Base-by-base conservation (phyloP, 2,888 invertebrate genomes). In the Stenchaetothrips biformis region DNA sequence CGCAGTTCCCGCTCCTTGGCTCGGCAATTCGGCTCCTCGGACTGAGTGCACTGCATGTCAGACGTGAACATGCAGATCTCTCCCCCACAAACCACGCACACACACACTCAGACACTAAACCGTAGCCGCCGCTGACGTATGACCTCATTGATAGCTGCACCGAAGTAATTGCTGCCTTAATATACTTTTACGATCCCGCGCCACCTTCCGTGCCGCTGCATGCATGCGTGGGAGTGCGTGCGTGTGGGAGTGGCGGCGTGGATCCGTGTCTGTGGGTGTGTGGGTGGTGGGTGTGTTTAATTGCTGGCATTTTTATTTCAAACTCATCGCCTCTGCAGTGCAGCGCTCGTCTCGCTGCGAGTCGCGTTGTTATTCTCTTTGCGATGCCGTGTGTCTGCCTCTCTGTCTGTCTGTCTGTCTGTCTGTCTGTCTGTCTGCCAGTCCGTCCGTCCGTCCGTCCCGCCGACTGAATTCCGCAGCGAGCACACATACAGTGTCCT, bases 221-320 rank as follows among this genome's bases (percentile, higher is more conserved):
- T 37, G 37, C 37, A 37, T 37, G 37, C 37, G 4, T 37, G 37
- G 1, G 37, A 1, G 37, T 37, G 37, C 4, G 37, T 37, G 37
- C 4, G 37, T 37, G 37, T 37, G 37, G 4, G 37, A 4, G 37
- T 4, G 37, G 1, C 37, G 37, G 37, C 37, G 37, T 25, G 21
- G 9, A 74, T 25, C 67, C 0, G 67, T 9, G 67, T n/a, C n/a
- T 67, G 67, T n/a, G 67, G n/a, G 7, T 67, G 67, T 74, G 67
- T 25, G 67, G 8, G 67, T 9, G 67, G 59, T 37, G 37, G 37
- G 37, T 37, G 67, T 74, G 67, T 74, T 74, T 74, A 74, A 74
- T 74, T 21, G 21, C 67, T 74, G 67, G 25, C 67, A 74, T 74
- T 74, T 74, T 74, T 74, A 74, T 74, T 74, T 74, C 67, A 11